Percentiles rank a stretch among this genome's conserved stretches.
phyloP scores from a whole-genome alignment of 2,888 invertebrate genomes.

The Cryptus viduatorius region DNA sequence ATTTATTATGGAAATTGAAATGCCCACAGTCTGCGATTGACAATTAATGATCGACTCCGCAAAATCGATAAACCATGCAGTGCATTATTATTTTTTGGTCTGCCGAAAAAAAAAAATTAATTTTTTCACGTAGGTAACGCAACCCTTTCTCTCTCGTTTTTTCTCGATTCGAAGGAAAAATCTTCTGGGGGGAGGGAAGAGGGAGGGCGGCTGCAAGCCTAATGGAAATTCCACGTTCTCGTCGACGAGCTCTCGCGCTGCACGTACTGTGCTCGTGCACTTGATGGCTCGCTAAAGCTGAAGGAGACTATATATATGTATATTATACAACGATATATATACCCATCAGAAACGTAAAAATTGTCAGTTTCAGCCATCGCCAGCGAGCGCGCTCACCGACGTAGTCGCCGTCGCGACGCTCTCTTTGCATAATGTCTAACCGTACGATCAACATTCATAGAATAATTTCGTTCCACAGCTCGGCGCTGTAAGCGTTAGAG shows the following conservation, averaged over 20 bases:
- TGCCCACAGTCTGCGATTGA: constrained; percentile 34
- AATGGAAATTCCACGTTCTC: constrained; percentile 81
- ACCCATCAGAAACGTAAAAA: constrained; percentile 47
- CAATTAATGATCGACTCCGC: constrained; percentile 18
- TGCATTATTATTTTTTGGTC: constrained; percentile 29
- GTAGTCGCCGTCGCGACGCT: constrained; percentile 44
- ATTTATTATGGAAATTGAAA: background rate
- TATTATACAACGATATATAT: constrained; percentile 3
- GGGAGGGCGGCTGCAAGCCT: constrained; percentile 72
- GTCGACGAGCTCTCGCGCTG: constrained; percentile 60
- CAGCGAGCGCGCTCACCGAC: background rate
- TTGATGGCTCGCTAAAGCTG: constrained; percentile 40
- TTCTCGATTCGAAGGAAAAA: constrained; percentile 50
- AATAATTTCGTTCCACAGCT: constrained; percentile 80
- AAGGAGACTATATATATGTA: background rate
- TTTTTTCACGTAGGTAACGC: constrained; percentile 39
- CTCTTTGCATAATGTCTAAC: constrained; percentile 78
- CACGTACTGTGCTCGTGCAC: constrained; percentile 49
- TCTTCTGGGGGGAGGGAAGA: constrained; percentile 21
- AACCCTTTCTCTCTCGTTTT: constrained; percentile 36
- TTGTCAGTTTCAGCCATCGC: constrained; percentile 78
- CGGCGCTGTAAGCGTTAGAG: constrained; percentile 48
- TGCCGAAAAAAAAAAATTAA: constrained; percentile 23
- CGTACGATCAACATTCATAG: constrained; percentile 82
- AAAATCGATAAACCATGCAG: constrained; percentile 28